phyloP scores from a whole-genome alignment of 2,888 invertebrate species.

The Standfussiana lucernea region DNA sequence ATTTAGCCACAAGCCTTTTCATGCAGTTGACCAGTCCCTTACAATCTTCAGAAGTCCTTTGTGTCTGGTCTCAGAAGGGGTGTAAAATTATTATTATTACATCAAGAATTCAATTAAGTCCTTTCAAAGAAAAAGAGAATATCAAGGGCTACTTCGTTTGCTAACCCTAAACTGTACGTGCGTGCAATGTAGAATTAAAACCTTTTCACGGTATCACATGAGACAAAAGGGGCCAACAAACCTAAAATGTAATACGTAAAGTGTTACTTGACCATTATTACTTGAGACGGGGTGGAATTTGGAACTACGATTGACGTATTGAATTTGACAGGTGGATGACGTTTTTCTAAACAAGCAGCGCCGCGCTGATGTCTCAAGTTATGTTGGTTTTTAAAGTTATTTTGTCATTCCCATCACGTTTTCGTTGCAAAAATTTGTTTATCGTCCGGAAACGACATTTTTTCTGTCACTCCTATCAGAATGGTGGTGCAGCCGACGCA shows the following conservation, averaged over 20 bases:
- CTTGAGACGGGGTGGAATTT: constrained; percentile 2
- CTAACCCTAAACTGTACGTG: constrained; percentile 43
- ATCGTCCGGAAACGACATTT: constrained; percentile 81
- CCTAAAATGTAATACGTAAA: constrained; percentile 37
- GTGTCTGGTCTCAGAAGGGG: not conserved
- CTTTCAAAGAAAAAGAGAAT: not conserved
- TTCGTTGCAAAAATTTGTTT: constrained; percentile 79
- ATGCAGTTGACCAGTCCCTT: not conserved
- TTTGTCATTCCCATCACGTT: constrained; percentile 74
- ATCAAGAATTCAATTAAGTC: constrained; percentile 28
- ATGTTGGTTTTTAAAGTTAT: constrained; percentile 33
- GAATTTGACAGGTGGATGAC: not conserved
- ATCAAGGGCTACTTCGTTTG: constrained; percentile 19
- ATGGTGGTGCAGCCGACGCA: constrained; percentile 72
- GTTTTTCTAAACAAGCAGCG: not conserved
- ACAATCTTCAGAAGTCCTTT: not conserved
- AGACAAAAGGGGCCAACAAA: constrained; percentile 19
- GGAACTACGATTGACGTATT: not conserved
- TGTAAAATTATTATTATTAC: constrained; percentile 1
- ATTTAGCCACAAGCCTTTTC: not conserved
- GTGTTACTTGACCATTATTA: not conserved
- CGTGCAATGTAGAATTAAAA: constrained; percentile 36
- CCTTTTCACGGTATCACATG: constrained; percentile 12
- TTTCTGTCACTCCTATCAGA: constrained; percentile 64
- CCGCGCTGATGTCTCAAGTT: not conserved